phyloP scores from a whole-genome alignment of 1,140 invertebrate species.

The Drosophila eugracilis region DNA sequence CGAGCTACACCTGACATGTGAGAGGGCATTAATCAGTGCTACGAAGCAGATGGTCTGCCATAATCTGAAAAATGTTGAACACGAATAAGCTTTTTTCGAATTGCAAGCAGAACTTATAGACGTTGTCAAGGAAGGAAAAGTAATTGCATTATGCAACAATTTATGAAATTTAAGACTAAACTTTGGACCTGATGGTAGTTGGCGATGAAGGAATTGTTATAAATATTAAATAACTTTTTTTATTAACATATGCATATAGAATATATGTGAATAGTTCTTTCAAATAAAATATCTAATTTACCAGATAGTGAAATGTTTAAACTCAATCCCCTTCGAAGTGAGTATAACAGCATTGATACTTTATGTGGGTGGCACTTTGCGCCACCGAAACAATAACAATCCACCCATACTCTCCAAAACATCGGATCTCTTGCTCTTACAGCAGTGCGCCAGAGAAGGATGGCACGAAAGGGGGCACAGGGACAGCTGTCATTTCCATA shows the following conservation, averaged over 20 bases:
- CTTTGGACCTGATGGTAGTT: too few species aligned
- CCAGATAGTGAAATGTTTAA: neutral
- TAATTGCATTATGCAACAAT: too few species aligned
- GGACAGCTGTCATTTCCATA: conserved; percentile 22
- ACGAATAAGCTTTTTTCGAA: conserved; percentile 4
- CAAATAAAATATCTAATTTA: too few species aligned
- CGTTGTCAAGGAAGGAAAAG: too few species aligned
- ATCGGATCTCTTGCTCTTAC: conserved; percentile 7
- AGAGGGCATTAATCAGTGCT: conserved; percentile 18
- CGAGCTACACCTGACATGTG: conserved; percentile 22
- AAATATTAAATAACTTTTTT: too few species aligned
- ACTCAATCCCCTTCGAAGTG: too few species aligned
- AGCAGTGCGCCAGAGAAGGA: conserved; percentile 1
- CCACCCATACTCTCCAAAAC: neutral
- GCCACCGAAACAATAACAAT: conserved; percentile 15
- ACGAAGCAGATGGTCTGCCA: neutral
- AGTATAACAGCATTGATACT: neutral
- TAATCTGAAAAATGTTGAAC: neutral
- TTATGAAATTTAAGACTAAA: too few species aligned
- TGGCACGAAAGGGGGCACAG: neutral
- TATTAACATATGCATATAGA: too few species aligned
- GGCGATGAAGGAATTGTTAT: too few species aligned
- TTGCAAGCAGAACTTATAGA: too few species aligned
- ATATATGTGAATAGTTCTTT: too few species aligned
- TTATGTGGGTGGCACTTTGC: neutral